phyloP scores from a whole-genome alignment of 1,140 invertebrate species.

The Homarus americanus region DNA sequence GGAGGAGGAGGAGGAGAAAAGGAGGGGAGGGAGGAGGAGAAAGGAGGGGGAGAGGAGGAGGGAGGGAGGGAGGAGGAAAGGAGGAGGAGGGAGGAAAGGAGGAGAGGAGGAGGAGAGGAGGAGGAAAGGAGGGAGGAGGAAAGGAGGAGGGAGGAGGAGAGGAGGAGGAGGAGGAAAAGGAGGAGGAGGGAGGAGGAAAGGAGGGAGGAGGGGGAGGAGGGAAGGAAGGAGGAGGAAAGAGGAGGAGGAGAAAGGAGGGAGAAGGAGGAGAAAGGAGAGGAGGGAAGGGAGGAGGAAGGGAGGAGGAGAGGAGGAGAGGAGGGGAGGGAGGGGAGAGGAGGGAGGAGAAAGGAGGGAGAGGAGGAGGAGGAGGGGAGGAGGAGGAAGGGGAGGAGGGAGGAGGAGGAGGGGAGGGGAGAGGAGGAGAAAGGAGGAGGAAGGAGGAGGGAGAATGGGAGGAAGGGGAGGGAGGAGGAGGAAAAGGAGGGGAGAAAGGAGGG shows the following conservation, averaged over 20 bases:
- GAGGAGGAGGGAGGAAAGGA: too few species aligned
- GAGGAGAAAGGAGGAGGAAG: background rate
- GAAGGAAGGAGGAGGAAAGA: background rate
- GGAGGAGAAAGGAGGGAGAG: background rate
- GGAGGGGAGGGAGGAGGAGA: background rate
- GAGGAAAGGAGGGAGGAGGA: background rate
- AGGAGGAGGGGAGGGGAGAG: background rate
- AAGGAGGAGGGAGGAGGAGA: background rate
- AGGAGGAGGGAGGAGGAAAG: too few species aligned
- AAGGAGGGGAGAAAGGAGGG: background rate
- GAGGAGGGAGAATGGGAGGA: background rate
- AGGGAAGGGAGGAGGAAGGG: background rate
- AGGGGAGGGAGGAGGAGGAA: background rate
- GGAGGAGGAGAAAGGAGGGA: background rate
- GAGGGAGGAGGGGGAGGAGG: background rate
- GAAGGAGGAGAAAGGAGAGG: background rate
- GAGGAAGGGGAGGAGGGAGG: background rate
- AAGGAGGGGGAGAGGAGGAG: too few species aligned
- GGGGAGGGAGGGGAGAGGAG: background rate
- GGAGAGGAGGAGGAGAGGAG: background rate
- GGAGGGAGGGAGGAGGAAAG: background rate
- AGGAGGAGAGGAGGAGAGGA: background rate
- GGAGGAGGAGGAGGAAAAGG: too few species aligned
- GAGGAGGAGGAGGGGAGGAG: background rate
- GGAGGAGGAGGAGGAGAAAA: background rate